These are phyloP conservation scores for Aelia acuminata DNA, from an alignment of 2,888 invertebrate species.

Conservation along the genomic window DNA sequence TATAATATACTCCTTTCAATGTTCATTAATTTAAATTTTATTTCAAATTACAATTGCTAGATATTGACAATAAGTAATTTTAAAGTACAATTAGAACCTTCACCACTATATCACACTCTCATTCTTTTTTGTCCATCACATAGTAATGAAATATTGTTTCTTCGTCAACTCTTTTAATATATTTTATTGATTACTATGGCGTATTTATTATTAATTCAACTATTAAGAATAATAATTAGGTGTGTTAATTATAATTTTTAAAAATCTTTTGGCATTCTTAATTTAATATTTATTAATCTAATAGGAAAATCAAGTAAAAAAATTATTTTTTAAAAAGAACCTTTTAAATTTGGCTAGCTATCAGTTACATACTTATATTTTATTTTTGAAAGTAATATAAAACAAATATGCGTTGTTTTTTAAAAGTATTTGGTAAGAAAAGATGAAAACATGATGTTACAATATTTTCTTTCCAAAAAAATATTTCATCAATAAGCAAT, in stretches of 20 bases:
- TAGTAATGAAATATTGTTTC: too few species aligned
- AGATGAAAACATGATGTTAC: neutral
- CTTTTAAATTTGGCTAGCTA: neutral
- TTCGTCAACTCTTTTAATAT: neutral
- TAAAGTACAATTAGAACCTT: too few species aligned
- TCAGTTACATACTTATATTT: neutral
- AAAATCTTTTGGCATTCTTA: too few species aligned
- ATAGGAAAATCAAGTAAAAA: neutral
- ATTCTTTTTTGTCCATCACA: too few species aligned
- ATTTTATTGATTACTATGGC: too few species aligned
- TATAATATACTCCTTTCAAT: neutral
- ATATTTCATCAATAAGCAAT: neutral
- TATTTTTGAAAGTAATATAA: neutral
- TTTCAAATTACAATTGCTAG: neutral
- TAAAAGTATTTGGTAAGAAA: neutral
- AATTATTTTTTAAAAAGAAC: neutral
- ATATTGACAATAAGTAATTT: neutral
- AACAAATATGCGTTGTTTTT: neutral
- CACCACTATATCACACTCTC: too few species aligned
- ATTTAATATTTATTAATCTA: neutral
- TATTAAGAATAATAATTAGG: neutral
- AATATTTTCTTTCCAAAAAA: neutral
- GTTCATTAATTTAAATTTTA: neutral
- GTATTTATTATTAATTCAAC: neutral
- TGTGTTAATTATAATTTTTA: neutral